Evolutionary conservation across 2,888 invertebrate genomes (phyloP).

Genomic region (Euzophera pinguis): DNA sequence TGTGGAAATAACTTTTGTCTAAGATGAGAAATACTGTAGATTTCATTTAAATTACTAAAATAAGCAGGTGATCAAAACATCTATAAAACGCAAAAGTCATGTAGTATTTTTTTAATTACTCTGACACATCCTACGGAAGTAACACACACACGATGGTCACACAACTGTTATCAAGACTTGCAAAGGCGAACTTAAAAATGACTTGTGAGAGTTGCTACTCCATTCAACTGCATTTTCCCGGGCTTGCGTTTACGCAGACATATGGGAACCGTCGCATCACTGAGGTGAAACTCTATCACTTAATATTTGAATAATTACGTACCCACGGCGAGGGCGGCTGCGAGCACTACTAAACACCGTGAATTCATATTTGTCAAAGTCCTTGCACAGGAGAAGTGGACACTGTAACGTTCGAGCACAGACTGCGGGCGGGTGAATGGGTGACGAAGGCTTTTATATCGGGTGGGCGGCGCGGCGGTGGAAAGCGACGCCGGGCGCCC

Average conservation of each 20-base stretch:
- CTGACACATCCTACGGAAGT: background rate
- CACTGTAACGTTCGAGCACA: conserved; percentile 77
- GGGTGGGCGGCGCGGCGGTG: conserved; percentile 68
- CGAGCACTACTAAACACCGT: conserved; percentile 80
- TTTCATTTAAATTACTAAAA: too few species aligned
- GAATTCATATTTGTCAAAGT: conserved; percentile 75
- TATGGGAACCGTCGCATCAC: conserved; percentile 38
- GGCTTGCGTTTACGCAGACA: conserved; percentile 37
- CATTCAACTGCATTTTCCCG: conserved; percentile 51
- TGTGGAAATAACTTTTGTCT: too few species aligned
- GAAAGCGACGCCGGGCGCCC: conserved; percentile 51
- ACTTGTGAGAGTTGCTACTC: conserved; percentile 31
- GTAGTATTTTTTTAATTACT: background rate
- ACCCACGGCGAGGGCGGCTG: conserved; percentile 85
- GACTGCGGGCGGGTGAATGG: conserved; percentile 80
- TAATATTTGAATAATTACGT: conserved; percentile 78
- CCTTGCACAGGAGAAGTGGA: conserved; percentile 70
- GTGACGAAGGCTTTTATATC: conserved; percentile 74
- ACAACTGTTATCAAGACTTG: background rate
- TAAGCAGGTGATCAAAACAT: conserved; percentile 2
- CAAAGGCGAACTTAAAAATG: background rate
- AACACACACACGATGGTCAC: background rate
- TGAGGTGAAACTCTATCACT: background rate
- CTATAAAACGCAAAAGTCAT: background rate
- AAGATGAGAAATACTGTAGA: background rate